phyloP scores from a whole-genome alignment of 1,140 invertebrate genomes.

The Drosophila ogumai region DNA sequence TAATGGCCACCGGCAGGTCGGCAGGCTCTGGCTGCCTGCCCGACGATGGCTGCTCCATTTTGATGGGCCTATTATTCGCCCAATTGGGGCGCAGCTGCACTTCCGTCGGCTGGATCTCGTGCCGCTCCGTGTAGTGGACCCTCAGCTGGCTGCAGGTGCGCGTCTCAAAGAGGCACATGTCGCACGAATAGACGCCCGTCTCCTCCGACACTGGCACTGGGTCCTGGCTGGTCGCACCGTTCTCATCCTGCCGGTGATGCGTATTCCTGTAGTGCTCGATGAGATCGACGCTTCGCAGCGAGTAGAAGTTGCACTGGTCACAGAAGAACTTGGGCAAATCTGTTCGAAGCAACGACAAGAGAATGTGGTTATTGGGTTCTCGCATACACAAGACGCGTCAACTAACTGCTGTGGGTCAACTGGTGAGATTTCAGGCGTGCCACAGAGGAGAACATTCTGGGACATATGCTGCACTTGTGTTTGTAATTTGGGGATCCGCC shows the following conservation, averaged over 20 bases:
- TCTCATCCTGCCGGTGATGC: constrained; percentile 44
- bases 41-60: neutral
- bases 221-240: neutral
- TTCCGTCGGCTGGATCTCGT: constrained; percentile 60
- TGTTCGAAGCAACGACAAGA: constrained; percentile 13
- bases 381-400: neutral
- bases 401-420: constrained; percentile 75
- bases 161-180: constrained; percentile 76
- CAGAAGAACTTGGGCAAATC: constrained; percentile 81
- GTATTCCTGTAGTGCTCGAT: constrained; percentile 64
- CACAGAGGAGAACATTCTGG: constrained; percentile 62
- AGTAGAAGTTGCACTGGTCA: constrained; percentile 71
- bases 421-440: constrained; percentile 74
- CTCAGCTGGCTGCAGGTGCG: constrained; percentile 36
- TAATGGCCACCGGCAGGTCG: constrained; percentile 55
- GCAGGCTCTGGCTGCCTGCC: constrained; percentile 1
- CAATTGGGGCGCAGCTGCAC: constrained; percentile 72
- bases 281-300: constrained; percentile 71
- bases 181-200: constrained; percentile 55
- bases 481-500: constrained; percentile 31
- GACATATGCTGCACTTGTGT: constrained; percentile 66
- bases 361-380: neutral
- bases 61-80: constrained; percentile 1
- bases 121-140: constrained; percentile 60
- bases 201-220: neutral